Conservation (phyloP, 2,797 vertebrate genomes). For the Sitta carolinensis region DNA sequence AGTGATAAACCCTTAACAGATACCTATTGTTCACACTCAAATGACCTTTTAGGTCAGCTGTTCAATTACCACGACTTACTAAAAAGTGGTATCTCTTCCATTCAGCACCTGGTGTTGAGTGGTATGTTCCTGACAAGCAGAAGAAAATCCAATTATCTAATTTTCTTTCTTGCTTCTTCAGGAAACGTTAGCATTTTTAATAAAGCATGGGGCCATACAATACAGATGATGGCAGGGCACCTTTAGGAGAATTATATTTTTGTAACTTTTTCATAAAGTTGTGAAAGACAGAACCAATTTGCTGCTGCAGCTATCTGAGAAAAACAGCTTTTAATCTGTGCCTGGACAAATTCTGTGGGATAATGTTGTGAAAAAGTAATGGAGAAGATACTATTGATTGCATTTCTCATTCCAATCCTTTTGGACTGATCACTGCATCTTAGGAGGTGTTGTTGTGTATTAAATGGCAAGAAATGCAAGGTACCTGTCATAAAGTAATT, state of each 20-base stretch:
- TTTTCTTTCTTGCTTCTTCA: conserved; percentile 5
- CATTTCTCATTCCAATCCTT: not conserved
- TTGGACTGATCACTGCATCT: not conserved
- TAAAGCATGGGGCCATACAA: not conserved
- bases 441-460: not conserved
- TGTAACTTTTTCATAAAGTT: not conserved
- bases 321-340: not conserved
- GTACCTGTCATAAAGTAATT: not conserved
- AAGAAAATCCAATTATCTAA: conserved; percentile 9
- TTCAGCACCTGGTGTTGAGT: conserved; percentile 5
- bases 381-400: not conserved
- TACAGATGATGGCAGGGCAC: not conserved
- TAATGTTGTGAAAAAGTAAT: not conserved
- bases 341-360: not conserved
- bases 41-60: conserved; percentile 28
- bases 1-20: conserved; percentile 16
- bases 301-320: not conserved
- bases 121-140: conserved; percentile 4
- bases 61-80: conserved; percentile 16
- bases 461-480: not conserved
- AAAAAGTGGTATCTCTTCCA: not conserved
- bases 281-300: conserved; percentile 18
- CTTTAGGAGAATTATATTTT: not conserved
- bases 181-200: conserved; percentile 6
- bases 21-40: conserved; percentile 24